phyloP scores from a whole-genome alignment of 2,888 invertebrate species.

The Ceraclea dissimilis region DNA sequence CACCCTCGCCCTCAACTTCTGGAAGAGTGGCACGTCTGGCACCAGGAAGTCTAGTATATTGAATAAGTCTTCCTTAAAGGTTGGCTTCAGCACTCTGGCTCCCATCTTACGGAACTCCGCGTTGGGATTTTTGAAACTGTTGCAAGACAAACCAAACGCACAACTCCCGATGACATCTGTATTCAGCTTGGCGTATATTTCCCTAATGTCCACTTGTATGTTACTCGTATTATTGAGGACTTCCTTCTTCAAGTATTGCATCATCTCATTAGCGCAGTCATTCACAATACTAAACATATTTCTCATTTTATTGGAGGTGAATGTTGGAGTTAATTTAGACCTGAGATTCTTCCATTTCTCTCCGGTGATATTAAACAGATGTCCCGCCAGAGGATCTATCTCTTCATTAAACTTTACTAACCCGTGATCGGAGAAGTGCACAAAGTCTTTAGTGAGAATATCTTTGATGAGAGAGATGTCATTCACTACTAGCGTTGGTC shows the following conservation, averaged over 20 bases:
- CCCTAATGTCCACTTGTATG: conserved; percentile 36
- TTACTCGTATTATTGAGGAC: conserved; percentile 33
- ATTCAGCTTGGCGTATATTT: conserved; percentile 39
- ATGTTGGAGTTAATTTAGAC: conserved; percentile 39
- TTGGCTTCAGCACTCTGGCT: conserved; percentile 27
- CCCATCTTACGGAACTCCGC: conserved; percentile 33
- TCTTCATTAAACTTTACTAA: conserved; percentile 31
- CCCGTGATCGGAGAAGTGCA: conserved; percentile 34
- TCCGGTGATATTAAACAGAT: conserved; percentile 34
- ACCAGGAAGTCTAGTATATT: conserved; percentile 1
- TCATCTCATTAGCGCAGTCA: conserved; percentile 30
- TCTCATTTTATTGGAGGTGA: conserved; percentile 44
- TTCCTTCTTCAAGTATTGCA: conserved; percentile 27
- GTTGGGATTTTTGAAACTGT: conserved; percentile 36
- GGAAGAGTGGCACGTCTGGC: background rate
- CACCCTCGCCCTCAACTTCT: background rate
- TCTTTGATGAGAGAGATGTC: conserved; percentile 32
- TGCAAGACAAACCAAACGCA: conserved; percentile 43
- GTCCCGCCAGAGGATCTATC: conserved; percentile 33
- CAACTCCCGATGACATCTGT: conserved; percentile 44
- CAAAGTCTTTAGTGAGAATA: conserved; percentile 35
- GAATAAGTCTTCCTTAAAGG: conserved; percentile 1
- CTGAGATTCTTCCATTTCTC: conserved; percentile 40
- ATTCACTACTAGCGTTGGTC: conserved; percentile 22
- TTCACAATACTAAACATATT: conserved; percentile 36